Evolutionary conservation across 2,797 vertebrate genomes (phyloP), one percentile per base, ranked within the genome.

Genomic region (Gallinago solitaria): DNA sequence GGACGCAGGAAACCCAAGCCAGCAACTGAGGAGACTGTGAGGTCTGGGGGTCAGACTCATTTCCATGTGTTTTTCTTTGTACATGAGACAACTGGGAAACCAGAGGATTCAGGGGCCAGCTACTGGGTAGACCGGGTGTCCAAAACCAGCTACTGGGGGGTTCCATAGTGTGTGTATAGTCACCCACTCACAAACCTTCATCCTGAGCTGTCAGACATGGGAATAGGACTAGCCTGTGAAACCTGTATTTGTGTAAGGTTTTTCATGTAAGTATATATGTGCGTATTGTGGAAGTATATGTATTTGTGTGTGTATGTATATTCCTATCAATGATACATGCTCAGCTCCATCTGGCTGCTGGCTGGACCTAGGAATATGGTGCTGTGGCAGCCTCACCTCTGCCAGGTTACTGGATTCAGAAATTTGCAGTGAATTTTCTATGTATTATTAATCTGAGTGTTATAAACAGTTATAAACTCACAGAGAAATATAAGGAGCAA

Each of bases 381-480:
- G 2, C 18, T 25, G 12, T 27, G 35, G 17, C 53, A 88, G 23
- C 35, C 25, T 59, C 50, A 63, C n/a, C 12, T 87, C 54, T 76
- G 27, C 37, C 47, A 73, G 16, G 11, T 21, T 69, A 11, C 25
- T 19, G 37, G 12, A 84, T 69, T 69, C 61, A 77, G 50, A 11
- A 80, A 28, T 23, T 68, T 91, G 24, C 13, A 69, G 35, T 33
- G 45, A 64, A 64, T 81, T 91, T 87, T 57, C 63, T 64, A 14
- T 37, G 17, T 64, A 30, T 87, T 83, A 80, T 76, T 91, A 85
- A 89, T 80, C 12, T 5, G 68, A 92, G 61, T 54, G 59, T 61
- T 80, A 74, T 69, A 77, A 94, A 80, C 47, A 69, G 86, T 74
- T 80, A 77, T 5, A 90, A 86, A 67, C 61, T 71, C 64, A 67